Conservation (phyloP, 2,113 vertebrate genomes). For the Chaetura pelagica region DNA sequence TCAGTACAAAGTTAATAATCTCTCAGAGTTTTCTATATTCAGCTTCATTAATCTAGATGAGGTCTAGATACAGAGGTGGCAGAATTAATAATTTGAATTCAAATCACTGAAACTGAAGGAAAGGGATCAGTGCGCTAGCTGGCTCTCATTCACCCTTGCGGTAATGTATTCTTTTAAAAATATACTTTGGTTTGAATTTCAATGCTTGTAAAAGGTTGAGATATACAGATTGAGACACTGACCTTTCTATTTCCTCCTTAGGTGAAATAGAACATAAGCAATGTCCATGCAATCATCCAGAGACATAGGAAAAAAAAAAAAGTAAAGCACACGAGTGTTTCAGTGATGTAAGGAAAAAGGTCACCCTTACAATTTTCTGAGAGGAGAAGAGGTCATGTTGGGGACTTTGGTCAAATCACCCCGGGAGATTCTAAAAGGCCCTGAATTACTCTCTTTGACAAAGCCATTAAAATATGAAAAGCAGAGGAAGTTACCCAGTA, state of each 20-base stretch:
- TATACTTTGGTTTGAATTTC: not conserved
- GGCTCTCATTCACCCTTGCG: not conserved
- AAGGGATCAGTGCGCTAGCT: not conserved
- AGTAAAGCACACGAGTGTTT: not conserved
- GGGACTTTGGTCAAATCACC: not conserved
- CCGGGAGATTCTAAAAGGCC: not conserved
- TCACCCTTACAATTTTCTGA: not conserved
- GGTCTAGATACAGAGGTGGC: not conserved
- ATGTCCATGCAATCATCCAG: not conserved
- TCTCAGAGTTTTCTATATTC: slow-evolving; percentile 5
- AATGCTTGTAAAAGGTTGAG: slow-evolving; percentile 17
- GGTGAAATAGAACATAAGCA: not conserved
- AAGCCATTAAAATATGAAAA: slow-evolving; percentile 65
- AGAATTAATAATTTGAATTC: slow-evolving; percentile 29
- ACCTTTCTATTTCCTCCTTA: slow-evolving; percentile 38
- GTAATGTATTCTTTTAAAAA: slow-evolving; percentile 12
- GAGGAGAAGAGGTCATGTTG: not conserved
- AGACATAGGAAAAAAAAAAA: not conserved
- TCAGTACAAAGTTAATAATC: not conserved
- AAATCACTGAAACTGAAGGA: not conserved
- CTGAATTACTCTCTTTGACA: slow-evolving; percentile 48
- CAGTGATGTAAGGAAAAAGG: slow-evolving; percentile 6
- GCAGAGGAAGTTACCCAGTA: slow-evolving; percentile 5
- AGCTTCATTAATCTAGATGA: slow-evolving; percentile 7
- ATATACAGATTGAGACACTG: slow-evolving; percentile 7